phyloP scores from a whole-genome alignment of 2,888 invertebrate genomes.

The Microplitis deprimator region DNA sequence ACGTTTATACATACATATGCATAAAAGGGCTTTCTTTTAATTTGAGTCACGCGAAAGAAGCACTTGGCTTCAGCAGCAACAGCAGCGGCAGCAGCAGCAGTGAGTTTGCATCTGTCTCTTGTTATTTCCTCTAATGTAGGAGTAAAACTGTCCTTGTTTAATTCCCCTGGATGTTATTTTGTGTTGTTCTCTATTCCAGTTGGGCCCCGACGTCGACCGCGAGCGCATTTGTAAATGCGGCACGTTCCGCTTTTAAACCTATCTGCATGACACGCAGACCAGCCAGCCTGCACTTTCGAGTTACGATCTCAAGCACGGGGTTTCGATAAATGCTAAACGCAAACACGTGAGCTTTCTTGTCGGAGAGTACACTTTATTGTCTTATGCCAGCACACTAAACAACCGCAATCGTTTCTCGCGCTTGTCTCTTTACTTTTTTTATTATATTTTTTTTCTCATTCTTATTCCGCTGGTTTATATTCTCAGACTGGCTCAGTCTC shows the following conservation, averaged over 20 bases:
- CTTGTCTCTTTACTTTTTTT: conserved; percentile 27
- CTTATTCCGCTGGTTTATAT: not conserved
- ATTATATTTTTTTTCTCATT: conserved; percentile 1
- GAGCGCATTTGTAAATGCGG: conserved; percentile 67
- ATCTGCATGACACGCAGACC: conserved; percentile 69
- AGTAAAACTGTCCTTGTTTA: not conserved
- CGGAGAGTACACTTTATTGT: conserved; percentile 65
- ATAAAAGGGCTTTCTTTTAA: conserved; percentile 39
- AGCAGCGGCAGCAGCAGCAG: too few species aligned
- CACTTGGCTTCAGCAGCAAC: not conserved
- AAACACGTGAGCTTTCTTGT: conserved; percentile 71
- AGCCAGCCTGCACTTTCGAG: conserved; percentile 64
- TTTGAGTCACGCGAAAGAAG: conserved; percentile 46
- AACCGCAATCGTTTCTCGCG: conserved; percentile 39
- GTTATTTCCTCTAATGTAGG: too few species aligned
- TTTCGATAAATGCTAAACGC: conserved; percentile 71
- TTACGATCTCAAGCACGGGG: conserved; percentile 68
- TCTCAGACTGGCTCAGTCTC: too few species aligned
- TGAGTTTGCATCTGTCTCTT: too few species aligned
- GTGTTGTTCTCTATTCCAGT: conserved; percentile 19
- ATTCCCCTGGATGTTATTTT: not conserved
- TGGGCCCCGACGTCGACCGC: conserved; percentile 25
- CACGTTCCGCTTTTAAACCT: conserved; percentile 71
- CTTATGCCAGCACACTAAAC: conserved; percentile 44
- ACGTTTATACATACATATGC: not conserved